Base-by-base conservation (phyloP, 1,140 invertebrate genomes). In the Pemphigus obesinymphae region DNA sequence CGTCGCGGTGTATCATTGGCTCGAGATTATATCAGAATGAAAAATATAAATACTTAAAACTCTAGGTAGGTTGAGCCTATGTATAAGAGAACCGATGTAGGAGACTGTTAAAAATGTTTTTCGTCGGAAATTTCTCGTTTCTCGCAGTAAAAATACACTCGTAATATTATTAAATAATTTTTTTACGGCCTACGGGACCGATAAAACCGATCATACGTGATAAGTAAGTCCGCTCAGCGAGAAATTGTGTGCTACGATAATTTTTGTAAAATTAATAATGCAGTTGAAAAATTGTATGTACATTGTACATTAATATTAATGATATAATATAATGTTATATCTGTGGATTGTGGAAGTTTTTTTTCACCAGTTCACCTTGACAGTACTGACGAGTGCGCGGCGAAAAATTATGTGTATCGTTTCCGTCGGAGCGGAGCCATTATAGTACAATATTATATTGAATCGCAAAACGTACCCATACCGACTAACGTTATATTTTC, bases 351-450 rank as follows among this genome's bases (percentile, higher is more conserved):
- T 45, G 8, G 3, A 6, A 17, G 15, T 48, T 17, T 31, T 31
- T 61, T 20, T 29, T 13, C 29, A 80, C 76, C 37, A 80, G 76
- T 80, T 80, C 76, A 80, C 76, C 76, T 80, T 80, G 26, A 63
- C 76, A 80, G 76, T 80, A 45, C 76, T 80, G 55, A 61, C 76
- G 37, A 5, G 8, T 45, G 17, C 13, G 17, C 17, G 23, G 53
- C 76, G 76, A 80, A 63, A 80, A 63, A 80, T 80, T 63, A 80
- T 61, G 40, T 45, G n/a, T 43, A 5, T 45, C 40, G 26, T 26
- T 48, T 45, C 2, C 26, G 23, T 72, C 3, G 48, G 48, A 50
- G 48, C n/a, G n/a, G n/a, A n/a, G n/a, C n/a, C n/a, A n/a, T n/a
- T n/a, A n/a, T n/a, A n/a, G n/a, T n/a, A n/a, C n/a, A n/a, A n/a